phyloP scores from a whole-genome alignment of 2,113 vertebrate genomes.

The Catharus fuscescens region DNA sequence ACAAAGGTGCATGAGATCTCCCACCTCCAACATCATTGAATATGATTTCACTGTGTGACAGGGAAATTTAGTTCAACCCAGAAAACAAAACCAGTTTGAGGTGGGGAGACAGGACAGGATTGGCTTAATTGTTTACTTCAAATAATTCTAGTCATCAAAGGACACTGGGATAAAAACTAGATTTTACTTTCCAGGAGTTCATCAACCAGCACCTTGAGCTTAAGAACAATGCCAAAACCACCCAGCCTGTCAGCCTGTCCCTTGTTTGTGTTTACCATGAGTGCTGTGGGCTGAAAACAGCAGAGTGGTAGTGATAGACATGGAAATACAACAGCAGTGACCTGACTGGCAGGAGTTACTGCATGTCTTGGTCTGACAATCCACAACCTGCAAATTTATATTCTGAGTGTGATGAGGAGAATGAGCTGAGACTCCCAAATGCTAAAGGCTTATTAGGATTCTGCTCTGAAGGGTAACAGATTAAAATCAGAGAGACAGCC shows the following conservation, averaged over 20 bases:
- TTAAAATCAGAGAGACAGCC: not conserved
- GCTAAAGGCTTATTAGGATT: not conserved
- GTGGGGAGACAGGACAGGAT: not conserved
- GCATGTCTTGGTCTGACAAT: not conserved
- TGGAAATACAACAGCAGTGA: not conserved
- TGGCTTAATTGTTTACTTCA: not conserved
- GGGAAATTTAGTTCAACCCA: not conserved
- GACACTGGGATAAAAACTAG: not conserved
- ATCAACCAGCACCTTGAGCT: not conserved
- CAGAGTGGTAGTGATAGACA: not conserved
- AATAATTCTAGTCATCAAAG: not conserved
- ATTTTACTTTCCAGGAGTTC: not conserved
- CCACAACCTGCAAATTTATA: not conserved
- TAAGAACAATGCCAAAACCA: not conserved
- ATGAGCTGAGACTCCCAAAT: not conserved
- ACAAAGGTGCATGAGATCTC: not conserved
- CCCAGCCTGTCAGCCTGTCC: not conserved
- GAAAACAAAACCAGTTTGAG: not conserved
- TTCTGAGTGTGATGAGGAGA: not conserved
- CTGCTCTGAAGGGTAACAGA: not conserved
- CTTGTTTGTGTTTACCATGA: not conserved
- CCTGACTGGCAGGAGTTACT: not conserved
- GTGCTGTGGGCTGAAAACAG: not conserved
- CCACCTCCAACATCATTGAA: not conserved
- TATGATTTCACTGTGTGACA: not conserved